Evolutionary conservation across 2,113 vertebrate species (phyloP).

Genomic region (Larimichthys crocea): DNA sequence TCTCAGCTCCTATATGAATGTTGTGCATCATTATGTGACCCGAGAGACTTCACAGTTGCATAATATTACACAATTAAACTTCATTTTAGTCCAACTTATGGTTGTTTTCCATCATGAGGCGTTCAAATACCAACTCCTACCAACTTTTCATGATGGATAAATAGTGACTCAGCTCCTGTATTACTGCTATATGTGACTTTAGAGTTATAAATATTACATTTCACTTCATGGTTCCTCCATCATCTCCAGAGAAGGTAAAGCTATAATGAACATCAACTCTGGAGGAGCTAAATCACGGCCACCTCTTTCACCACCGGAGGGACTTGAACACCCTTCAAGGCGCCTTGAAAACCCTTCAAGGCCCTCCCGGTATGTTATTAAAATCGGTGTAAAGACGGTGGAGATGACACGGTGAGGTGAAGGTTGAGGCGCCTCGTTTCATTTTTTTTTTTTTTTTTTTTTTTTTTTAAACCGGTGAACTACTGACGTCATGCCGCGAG

Average conservation of each 20-base stretch:
- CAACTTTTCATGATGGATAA: too few relatives aligned
- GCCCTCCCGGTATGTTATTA: not conserved
- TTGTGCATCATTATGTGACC: too few relatives aligned
- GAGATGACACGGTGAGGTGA: conserved; percentile 10
- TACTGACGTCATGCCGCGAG: conserved; percentile 72
- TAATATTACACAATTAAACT: not conserved
- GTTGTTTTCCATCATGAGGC: not conserved
- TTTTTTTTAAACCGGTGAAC: conserved; percentile 19
- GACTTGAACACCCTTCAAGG: too few relatives aligned
- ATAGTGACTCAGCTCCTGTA: too few relatives aligned
- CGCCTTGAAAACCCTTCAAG: not conserved
- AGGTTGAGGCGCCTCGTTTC: not conserved
- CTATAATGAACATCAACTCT: not conserved
- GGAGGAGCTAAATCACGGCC: conserved; percentile 6
- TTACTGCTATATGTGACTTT: too few relatives aligned
- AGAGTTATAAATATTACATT: too few relatives aligned
- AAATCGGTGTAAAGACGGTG: not conserved
- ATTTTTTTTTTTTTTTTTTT: not conserved
- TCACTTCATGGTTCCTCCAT: too few relatives aligned
- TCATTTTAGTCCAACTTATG: not conserved
- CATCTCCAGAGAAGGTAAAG: not conserved
- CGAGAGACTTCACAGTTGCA: too few relatives aligned
- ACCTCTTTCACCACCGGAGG: not conserved
- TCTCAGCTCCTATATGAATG: not conserved
- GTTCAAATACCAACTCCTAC: too few relatives aligned